Conservation (phyloP, 2,113 vertebrate species). For the Mellivora capensis region DNA sequence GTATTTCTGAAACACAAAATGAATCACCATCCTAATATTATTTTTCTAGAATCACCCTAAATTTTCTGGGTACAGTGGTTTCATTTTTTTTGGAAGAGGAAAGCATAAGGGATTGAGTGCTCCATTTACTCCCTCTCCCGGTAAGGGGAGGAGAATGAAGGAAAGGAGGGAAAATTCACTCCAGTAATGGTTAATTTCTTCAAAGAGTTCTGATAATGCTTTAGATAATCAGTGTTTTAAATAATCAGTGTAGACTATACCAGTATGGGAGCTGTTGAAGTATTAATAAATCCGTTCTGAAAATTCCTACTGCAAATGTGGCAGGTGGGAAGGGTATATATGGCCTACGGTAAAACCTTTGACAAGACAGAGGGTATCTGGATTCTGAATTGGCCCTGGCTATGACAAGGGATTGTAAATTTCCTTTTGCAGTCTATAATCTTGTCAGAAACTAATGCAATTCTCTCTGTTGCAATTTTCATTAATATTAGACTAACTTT, state of each 20-base stretch:
- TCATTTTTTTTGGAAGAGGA: background rate
- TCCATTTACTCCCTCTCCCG: background rate
- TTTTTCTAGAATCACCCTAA: constrained; percentile 1
- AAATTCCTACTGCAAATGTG: constrained; percentile 31
- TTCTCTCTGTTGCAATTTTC: constrained; percentile 50
- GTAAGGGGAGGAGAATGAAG: background rate
- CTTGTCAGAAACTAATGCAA: constrained; percentile 41
- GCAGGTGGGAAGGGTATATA: constrained; percentile 58
- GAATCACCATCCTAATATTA: background rate
- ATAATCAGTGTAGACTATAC: background rate
- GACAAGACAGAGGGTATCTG: constrained; percentile 59
- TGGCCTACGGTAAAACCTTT: constrained; percentile 60
- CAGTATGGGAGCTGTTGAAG: constrained; percentile 2
- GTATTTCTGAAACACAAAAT: background rate
- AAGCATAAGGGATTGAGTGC: background rate
- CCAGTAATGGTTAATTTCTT: constrained; percentile 35
- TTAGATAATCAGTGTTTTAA: background rate
- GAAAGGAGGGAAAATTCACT: background rate
- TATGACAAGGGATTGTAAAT: constrained; percentile 64
- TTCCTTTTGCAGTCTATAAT: constrained; percentile 44
- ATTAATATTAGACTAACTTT: constrained; percentile 68
- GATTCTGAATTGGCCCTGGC: constrained; percentile 47
- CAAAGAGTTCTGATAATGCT: background rate
- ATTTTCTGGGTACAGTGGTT: background rate
- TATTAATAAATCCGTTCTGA: constrained; percentile 63